These are phyloP conservation scores for Xiphophorus birchmanni DNA, from an alignment of 2,797 vertebrate species.

Conservation along the genomic window DNA sequence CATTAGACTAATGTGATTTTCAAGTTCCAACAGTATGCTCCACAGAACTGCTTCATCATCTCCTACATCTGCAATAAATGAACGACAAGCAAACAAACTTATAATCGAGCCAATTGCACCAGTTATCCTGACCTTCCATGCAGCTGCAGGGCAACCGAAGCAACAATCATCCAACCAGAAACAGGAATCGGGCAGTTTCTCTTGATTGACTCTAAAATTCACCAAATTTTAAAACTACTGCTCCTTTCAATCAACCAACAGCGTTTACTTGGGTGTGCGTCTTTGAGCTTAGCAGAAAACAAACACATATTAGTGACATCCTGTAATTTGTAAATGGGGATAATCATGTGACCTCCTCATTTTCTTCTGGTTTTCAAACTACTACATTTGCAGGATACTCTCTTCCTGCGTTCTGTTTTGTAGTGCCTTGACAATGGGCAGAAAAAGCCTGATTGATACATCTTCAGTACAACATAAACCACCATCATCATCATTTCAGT, in stretches of 20 bases:
- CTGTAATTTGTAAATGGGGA: not conserved
- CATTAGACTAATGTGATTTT: not conserved
- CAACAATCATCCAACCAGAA: not conserved
- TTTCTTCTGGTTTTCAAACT: not conserved
- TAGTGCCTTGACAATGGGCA: not conserved
- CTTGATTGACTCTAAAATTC: not conserved
- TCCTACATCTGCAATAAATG: not conserved
- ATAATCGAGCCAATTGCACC: not conserved
- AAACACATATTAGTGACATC: not conserved
- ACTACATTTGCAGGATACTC: not conserved
- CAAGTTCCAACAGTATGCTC: not conserved
- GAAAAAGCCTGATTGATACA: not conserved
- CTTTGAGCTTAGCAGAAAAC: not conserved
- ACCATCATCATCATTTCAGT: not conserved
- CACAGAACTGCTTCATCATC: not conserved
- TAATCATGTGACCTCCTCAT: not conserved
- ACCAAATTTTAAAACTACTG: not conserved
- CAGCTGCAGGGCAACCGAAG: not conserved
- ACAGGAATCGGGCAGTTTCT: not conserved
- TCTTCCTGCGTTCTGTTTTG: not conserved
- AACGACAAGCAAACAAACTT: not conserved
- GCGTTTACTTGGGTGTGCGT: not conserved
- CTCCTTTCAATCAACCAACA: not conserved
- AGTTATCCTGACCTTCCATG: not conserved
- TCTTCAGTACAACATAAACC: not conserved